Conservation (phyloP, 2,113 vertebrate species). For the Pollachius pollachius region DNA sequence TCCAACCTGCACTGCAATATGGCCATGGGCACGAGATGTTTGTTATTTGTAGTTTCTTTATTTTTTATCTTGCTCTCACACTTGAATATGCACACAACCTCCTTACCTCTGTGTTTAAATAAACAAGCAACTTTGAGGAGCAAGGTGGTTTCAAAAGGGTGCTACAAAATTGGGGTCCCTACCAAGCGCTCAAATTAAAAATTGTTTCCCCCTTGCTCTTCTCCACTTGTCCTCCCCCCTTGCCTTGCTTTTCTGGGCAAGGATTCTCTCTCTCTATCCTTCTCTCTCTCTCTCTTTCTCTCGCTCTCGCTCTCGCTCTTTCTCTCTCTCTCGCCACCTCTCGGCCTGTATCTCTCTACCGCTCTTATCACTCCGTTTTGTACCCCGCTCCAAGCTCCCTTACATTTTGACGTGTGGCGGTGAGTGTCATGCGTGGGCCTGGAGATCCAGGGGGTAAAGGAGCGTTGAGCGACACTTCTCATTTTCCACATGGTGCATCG, state of each 20-base stretch:
- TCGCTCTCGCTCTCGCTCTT: not conserved
- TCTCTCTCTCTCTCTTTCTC: not conserved
- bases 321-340: conserved; percentile 4
- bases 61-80: conserved; percentile 1
- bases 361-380: no score
- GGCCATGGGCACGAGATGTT: conserved; percentile 20
- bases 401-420: no score
- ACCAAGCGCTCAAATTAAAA: conserved; percentile 25
- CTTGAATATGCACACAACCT: conserved; percentile 1
- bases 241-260: not conserved
- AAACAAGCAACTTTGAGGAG: conserved; percentile 33
- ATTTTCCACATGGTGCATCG: conserved; percentile 67
- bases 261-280: not conserved
- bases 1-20: conserved; percentile 49
- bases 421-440: conserved; percentile 17
- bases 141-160: not conserved
- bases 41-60: conserved; percentile 6
- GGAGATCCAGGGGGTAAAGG: conserved; percentile 6
- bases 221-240: not conserved
- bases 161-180: conserved; percentile 16
- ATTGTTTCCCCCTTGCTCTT: conserved; percentile 11
- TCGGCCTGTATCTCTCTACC: conserved; percentile 8
- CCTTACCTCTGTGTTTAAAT: conserved; percentile 18
- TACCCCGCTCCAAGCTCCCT: no score
- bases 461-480: conserved; percentile 62